A percentile compares a stretch with the other conserved stretches of the same genome.
Conservation (phyloP, 2,888 invertebrate species). For the Herminia tarsipennalis region DNA sequence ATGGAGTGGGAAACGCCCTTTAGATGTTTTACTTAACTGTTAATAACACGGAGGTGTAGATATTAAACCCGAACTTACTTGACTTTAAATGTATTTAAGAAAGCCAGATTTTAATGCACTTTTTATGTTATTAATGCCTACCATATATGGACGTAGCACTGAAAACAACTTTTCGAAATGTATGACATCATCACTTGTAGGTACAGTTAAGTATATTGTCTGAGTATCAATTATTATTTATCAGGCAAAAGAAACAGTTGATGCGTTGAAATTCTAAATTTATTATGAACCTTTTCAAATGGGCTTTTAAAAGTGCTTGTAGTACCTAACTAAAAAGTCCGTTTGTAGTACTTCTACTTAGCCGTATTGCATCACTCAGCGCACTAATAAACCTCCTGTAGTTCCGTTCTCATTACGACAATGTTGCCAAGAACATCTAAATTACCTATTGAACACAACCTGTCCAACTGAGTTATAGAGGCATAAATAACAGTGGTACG, state of each 20-base stretch:
- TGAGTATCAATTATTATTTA: no score
- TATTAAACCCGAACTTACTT: conserved; percentile 68
- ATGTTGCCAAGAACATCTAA: conserved; percentile 82
- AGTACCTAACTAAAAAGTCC: conserved; percentile 8
- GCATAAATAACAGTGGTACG: conserved; percentile 79
- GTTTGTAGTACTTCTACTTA: conserved; percentile 45
- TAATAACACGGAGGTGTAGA: conserved; percentile 71
- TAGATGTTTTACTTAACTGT: conserved; percentile 77
- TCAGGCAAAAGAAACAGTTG: no score
- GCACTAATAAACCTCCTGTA: conserved; percentile 57
- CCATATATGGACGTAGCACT: not conserved
- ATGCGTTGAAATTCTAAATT: not conserved
- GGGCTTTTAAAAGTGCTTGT: not conserved
- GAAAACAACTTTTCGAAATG: conserved; percentile 9
- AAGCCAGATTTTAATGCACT: conserved; percentile 42
- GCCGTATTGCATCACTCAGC: conserved; percentile 54
- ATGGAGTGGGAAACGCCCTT: conserved; percentile 63
- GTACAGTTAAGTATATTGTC: no score
- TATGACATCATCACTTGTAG: conserved; percentile 14
- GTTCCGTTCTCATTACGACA: conserved; percentile 79
- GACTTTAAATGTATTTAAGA: conserved; percentile 61
- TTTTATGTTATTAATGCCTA: conserved; percentile 23
- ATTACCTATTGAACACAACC: conserved; percentile 78
- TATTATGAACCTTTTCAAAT: not conserved
- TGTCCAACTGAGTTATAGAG: conserved; percentile 80